phyloP scores from a whole-genome alignment of 2,797 vertebrate species.

The Synaphobranchus kaupii region DNA sequence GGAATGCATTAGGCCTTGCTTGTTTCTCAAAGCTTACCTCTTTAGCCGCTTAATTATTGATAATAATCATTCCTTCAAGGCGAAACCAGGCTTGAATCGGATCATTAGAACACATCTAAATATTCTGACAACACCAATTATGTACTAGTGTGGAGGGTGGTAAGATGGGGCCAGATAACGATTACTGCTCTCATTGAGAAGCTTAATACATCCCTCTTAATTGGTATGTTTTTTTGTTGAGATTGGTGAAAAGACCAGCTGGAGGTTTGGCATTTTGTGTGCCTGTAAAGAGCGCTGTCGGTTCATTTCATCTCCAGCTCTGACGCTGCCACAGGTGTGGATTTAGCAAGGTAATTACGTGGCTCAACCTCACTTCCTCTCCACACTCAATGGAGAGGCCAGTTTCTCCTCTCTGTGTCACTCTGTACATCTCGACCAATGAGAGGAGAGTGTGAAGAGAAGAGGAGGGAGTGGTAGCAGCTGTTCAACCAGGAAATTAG shows the following conservation, averaged over 20 bases:
- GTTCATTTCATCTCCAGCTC: background rate
- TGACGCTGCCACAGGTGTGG: background rate
- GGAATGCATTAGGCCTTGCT: slow-evolving; percentile 31
- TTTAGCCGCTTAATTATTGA: slow-evolving; percentile 36
- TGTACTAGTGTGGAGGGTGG: background rate
- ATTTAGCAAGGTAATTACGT: background rate
- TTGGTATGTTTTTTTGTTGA: background rate
- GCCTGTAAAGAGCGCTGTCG: background rate
- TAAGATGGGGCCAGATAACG: background rate
- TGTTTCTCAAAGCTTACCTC: slow-evolving; percentile 21
- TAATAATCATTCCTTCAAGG: slow-evolving; percentile 33
- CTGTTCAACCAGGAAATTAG: background rate
- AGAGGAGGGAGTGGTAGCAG: background rate
- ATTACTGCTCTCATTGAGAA: background rate
- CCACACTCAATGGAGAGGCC: background rate
- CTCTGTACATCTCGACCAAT: background rate
- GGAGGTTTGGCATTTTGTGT: background rate
- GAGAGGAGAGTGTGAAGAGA: background rate
- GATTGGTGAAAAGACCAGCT: background rate
- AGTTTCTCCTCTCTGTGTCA: background rate
- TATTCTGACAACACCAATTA: slow-evolving; percentile 27
- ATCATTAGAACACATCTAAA: slow-evolving; percentile 39
- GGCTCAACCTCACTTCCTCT: background rate
- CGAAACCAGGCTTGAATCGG: slow-evolving; percentile 24
- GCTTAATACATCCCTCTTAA: background rate